phyloP scores from a whole-genome alignment of 2,113 vertebrate species.

The Chlamydotis undulata region DNA sequence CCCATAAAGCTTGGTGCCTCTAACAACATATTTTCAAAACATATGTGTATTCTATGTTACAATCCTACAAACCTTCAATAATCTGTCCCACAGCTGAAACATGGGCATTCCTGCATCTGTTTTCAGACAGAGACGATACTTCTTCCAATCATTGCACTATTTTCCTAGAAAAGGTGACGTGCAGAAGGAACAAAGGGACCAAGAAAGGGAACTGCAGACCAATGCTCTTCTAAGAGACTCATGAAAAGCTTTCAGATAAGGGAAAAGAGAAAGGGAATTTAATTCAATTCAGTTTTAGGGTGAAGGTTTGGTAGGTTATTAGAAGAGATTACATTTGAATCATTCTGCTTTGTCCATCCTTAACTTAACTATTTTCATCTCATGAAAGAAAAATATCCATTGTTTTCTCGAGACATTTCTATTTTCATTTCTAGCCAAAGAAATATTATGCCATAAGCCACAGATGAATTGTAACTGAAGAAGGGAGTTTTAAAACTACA shows the following conservation, averaged over 20 bases:
- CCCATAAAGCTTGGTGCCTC: neutral
- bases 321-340: neutral
- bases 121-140: neutral
- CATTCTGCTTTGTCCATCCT: neutral
- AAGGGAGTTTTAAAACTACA: neutral
- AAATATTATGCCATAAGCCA: neutral
- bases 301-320: neutral
- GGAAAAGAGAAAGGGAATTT: neutral
- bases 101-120: neutral
- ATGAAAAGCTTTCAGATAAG: neutral
- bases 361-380: neutral
- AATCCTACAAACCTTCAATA: neutral
- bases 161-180: neutral
- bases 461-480: neutral
- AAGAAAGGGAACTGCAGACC: neutral
- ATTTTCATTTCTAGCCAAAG: conserved; percentile 1
- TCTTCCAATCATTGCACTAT: neutral
- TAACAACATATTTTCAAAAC: neutral
- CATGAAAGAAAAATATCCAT: neutral
- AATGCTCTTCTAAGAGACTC: neutral
- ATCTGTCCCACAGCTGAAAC: neutral
- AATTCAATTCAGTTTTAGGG: neutral
- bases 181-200: neutral
- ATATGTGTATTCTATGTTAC: neutral
- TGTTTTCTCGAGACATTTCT: conserved; percentile 15